Base-by-base conservation (phyloP, 2,797 vertebrate genomes). In the Rhyacichthys aspro region DNA sequence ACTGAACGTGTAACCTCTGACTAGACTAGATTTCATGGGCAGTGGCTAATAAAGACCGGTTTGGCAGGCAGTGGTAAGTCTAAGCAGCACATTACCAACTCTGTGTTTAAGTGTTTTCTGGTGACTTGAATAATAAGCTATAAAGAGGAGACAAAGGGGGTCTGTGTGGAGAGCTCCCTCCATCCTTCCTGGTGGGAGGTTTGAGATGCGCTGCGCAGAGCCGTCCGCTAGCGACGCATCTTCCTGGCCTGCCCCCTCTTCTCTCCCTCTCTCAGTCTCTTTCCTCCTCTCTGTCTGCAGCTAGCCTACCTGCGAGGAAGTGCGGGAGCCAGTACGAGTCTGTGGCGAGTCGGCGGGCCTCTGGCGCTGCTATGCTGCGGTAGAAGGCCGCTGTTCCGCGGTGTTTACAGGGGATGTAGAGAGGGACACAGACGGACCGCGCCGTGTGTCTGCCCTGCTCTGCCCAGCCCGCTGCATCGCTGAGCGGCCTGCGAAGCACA, bases 181-280 rank as follows among this genome's bases (percentile, higher is more conserved):
- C 86, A 85, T 88, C 83, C 86, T 88, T 87, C 82, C 79, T 86
- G 79, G 78, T 88, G 84, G 83, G 82, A 83, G 85, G 82, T 88
- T 88, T 83, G 79, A 79, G 88, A 88, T 83, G 83, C 85, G 82
- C 86, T 85, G 83, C 82, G 86, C 86, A 88, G 82, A 73, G 62
- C 76, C 71, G 69, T 78, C 71, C 78, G 75, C 72, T 74, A 62
- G 71, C 83, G 82, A 88, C 87, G 72, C 87, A 87, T 88, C 84
- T 82, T 80, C 81, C 86, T 81, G 83, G 74, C 83, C 78, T 69
- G 47, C 73, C 72, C 78, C 70, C 45, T 70, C 52, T 36, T 38
- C 53, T 14, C 49, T 14, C 63, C 8, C 45, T 17, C 57, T 16
- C 67, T 8, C 62, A 5, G 65, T 8, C 55, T 12, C 56, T 14